Conservation (phyloP, 1,140 invertebrate genomes). For the Neotoxoptera formosana region DNA sequence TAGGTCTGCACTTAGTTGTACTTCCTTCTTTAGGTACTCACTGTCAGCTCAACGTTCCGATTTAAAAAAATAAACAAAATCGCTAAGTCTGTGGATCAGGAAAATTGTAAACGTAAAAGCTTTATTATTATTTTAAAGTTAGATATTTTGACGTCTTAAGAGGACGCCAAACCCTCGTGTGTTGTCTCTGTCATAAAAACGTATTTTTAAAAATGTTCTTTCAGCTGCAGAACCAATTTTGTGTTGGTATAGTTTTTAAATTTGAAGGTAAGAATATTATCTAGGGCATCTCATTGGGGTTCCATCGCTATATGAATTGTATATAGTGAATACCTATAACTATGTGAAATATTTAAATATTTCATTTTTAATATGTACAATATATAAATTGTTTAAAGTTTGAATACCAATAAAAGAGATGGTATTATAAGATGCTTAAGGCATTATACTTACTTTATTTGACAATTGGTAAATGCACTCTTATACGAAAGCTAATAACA, state of each 20-base stretch:
- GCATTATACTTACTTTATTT: neutral
- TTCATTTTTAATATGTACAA: neutral
- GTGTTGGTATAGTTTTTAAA: neutral
- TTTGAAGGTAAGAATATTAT: neutral
- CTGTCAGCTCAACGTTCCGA: neutral
- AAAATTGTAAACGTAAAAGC: neutral
- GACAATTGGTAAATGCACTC: neutral
- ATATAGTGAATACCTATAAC: neutral
- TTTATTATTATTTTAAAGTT: neutral
- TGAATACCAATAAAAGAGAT: neutral
- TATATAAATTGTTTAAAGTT: neutral
- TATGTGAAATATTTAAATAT: neutral
- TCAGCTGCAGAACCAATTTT: neutral
- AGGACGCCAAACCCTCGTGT: no score
- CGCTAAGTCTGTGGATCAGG: neutral
- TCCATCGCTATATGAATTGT: no score
- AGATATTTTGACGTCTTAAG: neutral
- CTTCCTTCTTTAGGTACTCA: neutral
- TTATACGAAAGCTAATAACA: neutral
- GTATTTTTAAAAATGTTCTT: neutral
- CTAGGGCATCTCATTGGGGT: neutral
- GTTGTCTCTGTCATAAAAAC: neutral
- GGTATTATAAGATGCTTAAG: neutral
- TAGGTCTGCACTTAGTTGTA: neutral
- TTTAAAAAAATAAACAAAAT: neutral